Evolutionary conservation across 1,140 invertebrate genomes (phyloP).

Genomic region (Aporrectodea caliginosa): DNA sequence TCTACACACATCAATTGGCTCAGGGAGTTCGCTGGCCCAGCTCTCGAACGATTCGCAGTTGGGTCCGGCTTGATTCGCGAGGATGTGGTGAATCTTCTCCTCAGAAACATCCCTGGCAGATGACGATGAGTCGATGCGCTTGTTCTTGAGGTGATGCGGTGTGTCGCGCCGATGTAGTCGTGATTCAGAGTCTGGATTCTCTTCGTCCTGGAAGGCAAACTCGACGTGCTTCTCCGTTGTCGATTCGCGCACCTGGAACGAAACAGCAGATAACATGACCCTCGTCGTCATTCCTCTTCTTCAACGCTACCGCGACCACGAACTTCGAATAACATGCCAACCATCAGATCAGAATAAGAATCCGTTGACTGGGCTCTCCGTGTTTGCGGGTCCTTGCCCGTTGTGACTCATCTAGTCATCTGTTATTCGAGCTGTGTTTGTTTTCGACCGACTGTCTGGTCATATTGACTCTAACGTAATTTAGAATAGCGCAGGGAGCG

Average conservation of each 20-base stretch:
- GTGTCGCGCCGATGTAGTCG: slow-evolving; percentile 82
- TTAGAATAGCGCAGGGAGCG: too few species aligned
- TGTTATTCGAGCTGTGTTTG: too few species aligned
- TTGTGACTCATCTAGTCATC: too few species aligned
- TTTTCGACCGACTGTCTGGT: too few species aligned
- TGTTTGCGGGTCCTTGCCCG: too few species aligned
- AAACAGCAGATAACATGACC: too few species aligned
- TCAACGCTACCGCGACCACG: too few species aligned
- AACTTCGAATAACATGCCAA: too few species aligned
- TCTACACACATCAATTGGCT: background rate
- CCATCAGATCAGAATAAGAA: too few species aligned
- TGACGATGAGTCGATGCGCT: slow-evolving; percentile 69
- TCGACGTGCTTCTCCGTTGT: slow-evolving; percentile 64
- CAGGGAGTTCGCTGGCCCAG: slow-evolving; percentile 13
- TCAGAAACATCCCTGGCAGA: slow-evolving; percentile 46
- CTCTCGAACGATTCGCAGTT: slow-evolving; percentile 22
- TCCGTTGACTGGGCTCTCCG: too few species aligned
- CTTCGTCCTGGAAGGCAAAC: slow-evolving; percentile 60
- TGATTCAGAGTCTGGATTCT: slow-evolving; percentile 55
- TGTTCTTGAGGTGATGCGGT: slow-evolving; percentile 96
- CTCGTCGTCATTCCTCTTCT: too few species aligned
- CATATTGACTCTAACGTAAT: too few species aligned
- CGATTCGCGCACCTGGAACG: background rate
- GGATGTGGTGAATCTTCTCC: slow-evolving; percentile 37
- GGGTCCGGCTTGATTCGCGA: slow-evolving; percentile 11